phyloP scores from a whole-genome alignment of 2,888 invertebrate genomes.

The Cantharis rufa region DNA sequence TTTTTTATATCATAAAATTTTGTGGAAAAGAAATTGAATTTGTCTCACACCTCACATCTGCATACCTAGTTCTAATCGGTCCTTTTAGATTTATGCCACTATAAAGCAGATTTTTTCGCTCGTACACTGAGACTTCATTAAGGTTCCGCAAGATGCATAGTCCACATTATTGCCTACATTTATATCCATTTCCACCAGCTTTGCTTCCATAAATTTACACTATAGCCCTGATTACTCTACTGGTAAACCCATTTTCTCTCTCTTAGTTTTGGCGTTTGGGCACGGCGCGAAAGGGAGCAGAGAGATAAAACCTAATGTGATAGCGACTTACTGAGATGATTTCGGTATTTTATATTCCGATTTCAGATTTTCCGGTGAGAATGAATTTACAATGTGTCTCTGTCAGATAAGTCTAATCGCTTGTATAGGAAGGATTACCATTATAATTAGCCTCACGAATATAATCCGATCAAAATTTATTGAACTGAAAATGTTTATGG shows the following conservation, averaged over 20 bases:
- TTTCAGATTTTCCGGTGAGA: slow-evolving; percentile 18
- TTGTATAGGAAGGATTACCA: slow-evolving; percentile 24
- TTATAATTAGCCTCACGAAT: slow-evolving; percentile 24
- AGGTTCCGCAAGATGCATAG: slow-evolving; percentile 53
- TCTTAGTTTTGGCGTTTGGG: not conserved
- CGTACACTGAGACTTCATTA: slow-evolving; percentile 54
- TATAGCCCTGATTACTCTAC: slow-evolving; percentile 23
- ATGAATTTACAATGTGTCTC: slow-evolving; percentile 22
- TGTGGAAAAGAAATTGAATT: slow-evolving; percentile 10
- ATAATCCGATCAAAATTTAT: slow-evolving; percentile 22
- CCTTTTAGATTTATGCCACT: slow-evolving; percentile 50
- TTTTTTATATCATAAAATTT: not conserved
- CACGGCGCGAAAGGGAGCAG: not conserved
- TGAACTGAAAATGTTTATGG: slow-evolving; percentile 21
- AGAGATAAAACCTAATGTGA: slow-evolving; percentile 4
- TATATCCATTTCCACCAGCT: slow-evolving; percentile 52
- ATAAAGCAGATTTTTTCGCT: slow-evolving; percentile 54
- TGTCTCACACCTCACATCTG: slow-evolving; percentile 53
- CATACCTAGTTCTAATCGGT: slow-evolving; percentile 50
- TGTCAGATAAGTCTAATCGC: slow-evolving; percentile 27
- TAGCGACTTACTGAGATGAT: slow-evolving; percentile 14
- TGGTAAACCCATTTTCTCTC: slow-evolving; percentile 11
- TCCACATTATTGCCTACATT: slow-evolving; percentile 54
- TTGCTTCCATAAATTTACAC: slow-evolving; percentile 43
- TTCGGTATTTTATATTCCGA: slow-evolving; percentile 29